Evolutionary conservation across 2,888 invertebrate genomes (phyloP).

Genomic region (Chesias legatella): DNA sequence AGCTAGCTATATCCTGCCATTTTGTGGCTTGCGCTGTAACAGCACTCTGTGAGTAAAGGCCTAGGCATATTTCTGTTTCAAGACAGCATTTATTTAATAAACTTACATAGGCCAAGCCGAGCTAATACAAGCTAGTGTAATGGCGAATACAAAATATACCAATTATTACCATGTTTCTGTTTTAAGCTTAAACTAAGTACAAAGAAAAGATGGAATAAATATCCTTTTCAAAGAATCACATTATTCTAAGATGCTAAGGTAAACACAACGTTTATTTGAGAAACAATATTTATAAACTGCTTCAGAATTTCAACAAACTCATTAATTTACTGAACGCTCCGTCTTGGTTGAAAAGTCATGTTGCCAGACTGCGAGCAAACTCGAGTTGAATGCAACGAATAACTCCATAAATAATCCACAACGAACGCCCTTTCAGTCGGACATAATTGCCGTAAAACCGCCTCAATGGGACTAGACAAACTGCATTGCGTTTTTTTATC

Average conservation of each 20-base stretch:
- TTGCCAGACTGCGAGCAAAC: slow-evolving; percentile 9
- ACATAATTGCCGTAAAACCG: slow-evolving; percentile 22
- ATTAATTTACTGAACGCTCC: slow-evolving; percentile 17
- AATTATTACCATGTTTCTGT: no score
- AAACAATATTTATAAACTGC: not conserved
- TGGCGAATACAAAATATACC: no score
- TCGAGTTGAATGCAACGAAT: slow-evolving; percentile 18
- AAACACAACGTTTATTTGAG: not conserved
- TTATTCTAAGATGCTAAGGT: not conserved
- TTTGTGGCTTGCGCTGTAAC: slow-evolving; percentile 20
- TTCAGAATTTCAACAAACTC: slow-evolving; percentile 13
- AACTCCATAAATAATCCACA: slow-evolving; percentile 20
- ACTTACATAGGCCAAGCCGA: no score
- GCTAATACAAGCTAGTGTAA: no score
- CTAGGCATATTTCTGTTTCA: slow-evolving; percentile 4
- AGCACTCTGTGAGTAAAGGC: slow-evolving; percentile 16
- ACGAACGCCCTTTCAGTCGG: slow-evolving; percentile 18
- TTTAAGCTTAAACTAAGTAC: no score
- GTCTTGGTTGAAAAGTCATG: slow-evolving; percentile 12
- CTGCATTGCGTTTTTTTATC: slow-evolving; percentile 1
- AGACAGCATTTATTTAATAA: no score
- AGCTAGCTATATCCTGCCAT: slow-evolving; percentile 23
- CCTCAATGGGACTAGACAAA: slow-evolving; percentile 9
- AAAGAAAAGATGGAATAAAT: no score
- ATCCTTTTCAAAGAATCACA: not conserved